Evolutionary conservation across 2,888 invertebrate species (phyloP).

Genomic region (Drosophila flavopinicola): DNA sequence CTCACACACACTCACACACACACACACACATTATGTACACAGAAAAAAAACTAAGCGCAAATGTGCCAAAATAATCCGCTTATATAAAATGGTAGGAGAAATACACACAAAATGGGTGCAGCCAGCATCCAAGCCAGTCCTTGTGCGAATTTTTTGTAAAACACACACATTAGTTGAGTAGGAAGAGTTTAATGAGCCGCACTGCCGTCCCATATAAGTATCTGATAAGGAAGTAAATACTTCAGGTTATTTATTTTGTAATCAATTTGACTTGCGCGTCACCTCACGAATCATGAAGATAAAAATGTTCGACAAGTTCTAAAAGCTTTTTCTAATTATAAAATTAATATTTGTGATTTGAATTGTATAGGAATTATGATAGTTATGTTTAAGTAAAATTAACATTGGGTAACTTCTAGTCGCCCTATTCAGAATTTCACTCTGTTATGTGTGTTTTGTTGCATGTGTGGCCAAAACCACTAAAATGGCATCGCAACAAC

Average conservation of each 20-base stretch:
- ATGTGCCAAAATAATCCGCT: conserved; percentile 78
- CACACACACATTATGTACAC: conserved; percentile 10
- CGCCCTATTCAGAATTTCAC: not conserved
- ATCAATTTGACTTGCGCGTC: too few species aligned
- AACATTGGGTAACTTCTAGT: conserved; percentile 10
- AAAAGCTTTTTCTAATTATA: too few species aligned
- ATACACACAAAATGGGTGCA: conserved; percentile 63
- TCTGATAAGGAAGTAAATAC: too few species aligned
- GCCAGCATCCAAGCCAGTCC: conserved; percentile 58
- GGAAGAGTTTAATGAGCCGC: not conserved
- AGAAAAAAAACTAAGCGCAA: conserved; percentile 49
- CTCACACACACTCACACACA: conserved; percentile 9
- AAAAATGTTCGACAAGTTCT: too few species aligned
- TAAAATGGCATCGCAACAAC: conserved; percentile 60
- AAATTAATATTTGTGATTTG: not conserved
- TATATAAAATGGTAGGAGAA: conserved; percentile 75
- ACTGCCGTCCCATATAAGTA: too few species aligned
- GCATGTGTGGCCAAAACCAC: conserved; percentile 65
- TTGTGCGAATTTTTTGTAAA: conserved; percentile 54
- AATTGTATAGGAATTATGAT: too few species aligned
- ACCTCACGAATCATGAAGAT: too few species aligned
- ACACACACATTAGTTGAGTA: conserved; percentile 13
- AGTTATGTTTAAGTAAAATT: too few species aligned
- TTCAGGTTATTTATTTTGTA: too few species aligned
- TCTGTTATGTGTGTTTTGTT: conserved; percentile 19